A percentile compares a stretch with the other conserved stretches of the same genome.
phyloP scores from a whole-genome alignment of 1,140 invertebrate species.

The Agraylea sexmaculata region DNA sequence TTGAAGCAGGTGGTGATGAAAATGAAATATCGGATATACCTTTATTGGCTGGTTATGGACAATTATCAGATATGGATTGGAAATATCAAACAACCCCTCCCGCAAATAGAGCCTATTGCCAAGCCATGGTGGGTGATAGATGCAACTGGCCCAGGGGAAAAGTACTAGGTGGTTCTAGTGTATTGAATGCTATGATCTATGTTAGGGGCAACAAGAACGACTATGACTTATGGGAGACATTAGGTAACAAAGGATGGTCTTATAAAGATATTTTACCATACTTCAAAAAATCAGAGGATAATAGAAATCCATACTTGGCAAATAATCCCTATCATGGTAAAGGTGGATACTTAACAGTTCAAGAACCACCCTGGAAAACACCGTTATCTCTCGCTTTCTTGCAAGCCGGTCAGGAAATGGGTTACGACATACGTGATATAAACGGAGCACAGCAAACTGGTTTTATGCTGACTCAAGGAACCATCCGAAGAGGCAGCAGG shows the following conservation, averaged over 20 bases:
- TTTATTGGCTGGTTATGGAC: slow-evolving; percentile 59
- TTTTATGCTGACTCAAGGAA: slow-evolving; percentile 76
- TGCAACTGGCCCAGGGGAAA: slow-evolving; percentile 83
- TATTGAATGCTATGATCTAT: slow-evolving; percentile 93
- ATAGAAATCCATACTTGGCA: slow-evolving; percentile 67
- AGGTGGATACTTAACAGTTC: slow-evolving; percentile 73
- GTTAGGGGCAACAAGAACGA: slow-evolving; percentile 83
- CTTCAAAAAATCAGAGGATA: slow-evolving; percentile 81
- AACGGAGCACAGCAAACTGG: slow-evolving; percentile 75
- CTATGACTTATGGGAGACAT: slow-evolving; percentile 80
- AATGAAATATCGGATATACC: slow-evolving; percentile 70
- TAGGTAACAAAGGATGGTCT: slow-evolving; percentile 84
- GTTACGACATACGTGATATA: slow-evolving; percentile 67
- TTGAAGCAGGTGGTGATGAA: slow-evolving; percentile 78
- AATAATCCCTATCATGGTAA: slow-evolving; percentile 61
- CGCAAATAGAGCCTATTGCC: slow-evolving; percentile 57
- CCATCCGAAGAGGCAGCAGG: slow-evolving; percentile 70
- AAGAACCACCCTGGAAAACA: slow-evolving; percentile 70
- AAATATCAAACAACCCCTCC: slow-evolving; percentile 81
- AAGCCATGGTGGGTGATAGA: slow-evolving; percentile 70
- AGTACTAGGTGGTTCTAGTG: slow-evolving; percentile 85
- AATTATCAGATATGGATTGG: slow-evolving; percentile 81
- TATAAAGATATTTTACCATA: slow-evolving; percentile 79
- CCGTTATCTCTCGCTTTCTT: slow-evolving; percentile 70
- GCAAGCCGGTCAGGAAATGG: slow-evolving; percentile 67